Percentiles rank a stretch among this genome's conserved stretches.
Conservation (phyloP, 2,888 invertebrate genomes). For the Drosophila melanocephala region DNA sequence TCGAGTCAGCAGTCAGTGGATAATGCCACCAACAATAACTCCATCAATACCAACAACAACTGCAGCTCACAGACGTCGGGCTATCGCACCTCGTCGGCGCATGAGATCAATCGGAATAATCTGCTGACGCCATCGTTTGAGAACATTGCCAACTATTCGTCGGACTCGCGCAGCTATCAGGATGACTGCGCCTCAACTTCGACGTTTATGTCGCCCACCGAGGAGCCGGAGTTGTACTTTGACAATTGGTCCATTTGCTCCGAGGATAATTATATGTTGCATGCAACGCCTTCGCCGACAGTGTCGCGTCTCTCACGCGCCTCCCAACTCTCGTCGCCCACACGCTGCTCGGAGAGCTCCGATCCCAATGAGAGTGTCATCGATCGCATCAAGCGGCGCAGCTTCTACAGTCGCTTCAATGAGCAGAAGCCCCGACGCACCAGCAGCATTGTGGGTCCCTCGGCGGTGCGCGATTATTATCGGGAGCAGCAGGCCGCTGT, state of each 20-base stretch:
- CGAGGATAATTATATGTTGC: conserved; percentile 85
- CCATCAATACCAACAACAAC: conserved; percentile 78
- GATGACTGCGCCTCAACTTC: conserved; percentile 85
- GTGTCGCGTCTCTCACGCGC: conserved; percentile 85
- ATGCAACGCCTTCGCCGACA: conserved; percentile 83
- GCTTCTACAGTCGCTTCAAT: conserved; percentile 95
- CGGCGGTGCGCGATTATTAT: conserved; percentile 87
- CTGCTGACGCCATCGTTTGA: conserved; percentile 83
- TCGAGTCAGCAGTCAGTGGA: conserved; percentile 73
- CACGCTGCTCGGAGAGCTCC: conserved; percentile 82
- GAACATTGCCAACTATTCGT: conserved; percentile 84
- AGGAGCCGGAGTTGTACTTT: conserved; percentile 87
- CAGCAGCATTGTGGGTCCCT: conserved; percentile 89
- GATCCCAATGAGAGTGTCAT: conserved; percentile 90
- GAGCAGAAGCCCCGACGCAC: conserved; percentile 91
- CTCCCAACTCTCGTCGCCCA: conserved; percentile 85
- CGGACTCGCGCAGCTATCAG: conserved; percentile 84
- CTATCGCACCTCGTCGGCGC: conserved; percentile 81
- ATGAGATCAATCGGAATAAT: conserved; percentile 84
- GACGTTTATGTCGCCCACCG: conserved; percentile 87
- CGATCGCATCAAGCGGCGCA: conserved; percentile 94
- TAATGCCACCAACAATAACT: conserved; percentile 75
- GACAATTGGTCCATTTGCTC: conserved; percentile 90
- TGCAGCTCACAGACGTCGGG: conserved; percentile 81
- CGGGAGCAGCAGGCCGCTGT: conserved; percentile 82